These are phyloP conservation scores for Emys orbicularis DNA, from an alignment of 2,797 vertebrate genomes.

Conservation along the genomic window DNA sequence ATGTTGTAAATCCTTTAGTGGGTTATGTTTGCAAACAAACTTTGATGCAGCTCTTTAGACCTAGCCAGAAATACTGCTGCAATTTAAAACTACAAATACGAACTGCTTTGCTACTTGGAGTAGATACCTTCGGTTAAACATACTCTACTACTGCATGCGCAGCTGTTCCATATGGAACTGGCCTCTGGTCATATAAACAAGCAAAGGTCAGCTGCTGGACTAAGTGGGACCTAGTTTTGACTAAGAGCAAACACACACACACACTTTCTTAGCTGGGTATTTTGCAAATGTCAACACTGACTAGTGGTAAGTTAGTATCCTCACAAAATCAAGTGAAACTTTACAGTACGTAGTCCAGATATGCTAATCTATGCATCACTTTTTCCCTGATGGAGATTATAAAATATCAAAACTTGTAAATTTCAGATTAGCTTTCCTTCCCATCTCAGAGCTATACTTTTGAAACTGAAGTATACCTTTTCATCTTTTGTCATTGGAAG, in stretches of 20 bases:
- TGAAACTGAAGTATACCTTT: slow-evolving; percentile 74
- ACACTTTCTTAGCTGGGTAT: background rate
- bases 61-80: background rate
- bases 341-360: background rate
- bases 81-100: background rate
- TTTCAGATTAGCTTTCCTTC: background rate
- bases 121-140: background rate
- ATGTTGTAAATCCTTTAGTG: no score
- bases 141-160: background rate
- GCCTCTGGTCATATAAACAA: background rate
- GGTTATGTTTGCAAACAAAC: background rate
- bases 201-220: background rate
- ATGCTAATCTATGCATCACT: background rate
- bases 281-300: background rate
- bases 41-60: background rate
- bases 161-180: background rate
- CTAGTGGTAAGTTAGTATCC: background rate
- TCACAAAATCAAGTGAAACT: background rate
- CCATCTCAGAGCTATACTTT: background rate
- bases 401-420: accelerated
- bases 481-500: slow-evolving; percentile 74
- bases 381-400: background rate
- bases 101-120: background rate
- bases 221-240: background rate
- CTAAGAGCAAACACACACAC: background rate